phyloP scores from a whole-genome alignment of 2,797 vertebrate genomes.

The Synanceia verrucosa region DNA sequence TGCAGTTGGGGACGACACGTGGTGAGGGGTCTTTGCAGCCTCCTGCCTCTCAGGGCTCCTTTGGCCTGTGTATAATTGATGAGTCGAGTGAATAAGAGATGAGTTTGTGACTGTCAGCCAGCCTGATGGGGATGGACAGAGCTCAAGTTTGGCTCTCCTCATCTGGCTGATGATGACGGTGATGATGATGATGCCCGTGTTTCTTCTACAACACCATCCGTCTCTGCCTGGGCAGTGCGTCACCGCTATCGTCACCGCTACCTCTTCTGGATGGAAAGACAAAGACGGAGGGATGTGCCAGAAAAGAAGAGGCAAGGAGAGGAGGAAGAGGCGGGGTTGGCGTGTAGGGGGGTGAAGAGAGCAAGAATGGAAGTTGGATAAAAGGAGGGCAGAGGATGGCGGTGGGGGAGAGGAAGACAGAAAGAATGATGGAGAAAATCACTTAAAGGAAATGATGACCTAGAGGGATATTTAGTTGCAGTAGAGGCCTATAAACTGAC shows the following conservation, averaged over 20 bases:
- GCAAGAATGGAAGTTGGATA: slow-evolving; percentile 38
- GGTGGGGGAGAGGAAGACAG: slow-evolving; percentile 39
- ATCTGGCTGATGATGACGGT: slow-evolving; percentile 73
- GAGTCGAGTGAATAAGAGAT: slow-evolving; percentile 78
- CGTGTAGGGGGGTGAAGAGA: slow-evolving; percentile 10
- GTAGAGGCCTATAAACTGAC: background rate
- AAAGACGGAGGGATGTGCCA: slow-evolving; percentile 30
- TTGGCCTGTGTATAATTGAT: slow-evolving; percentile 82
- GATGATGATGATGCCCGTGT: slow-evolving; percentile 59
- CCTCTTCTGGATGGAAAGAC: slow-evolving; percentile 56
- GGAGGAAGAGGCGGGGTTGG: slow-evolving; percentile 1
- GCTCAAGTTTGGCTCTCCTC: slow-evolving; percentile 75
- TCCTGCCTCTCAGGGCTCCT: slow-evolving; percentile 78
- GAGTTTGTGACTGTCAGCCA: slow-evolving; percentile 77
- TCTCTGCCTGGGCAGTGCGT: slow-evolving; percentile 21
- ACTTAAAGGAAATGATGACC: slow-evolving; percentile 14
- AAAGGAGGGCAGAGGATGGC: slow-evolving; percentile 47
- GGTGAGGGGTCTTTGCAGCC: slow-evolving; percentile 47
- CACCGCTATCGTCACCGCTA: slow-evolving; percentile 38
- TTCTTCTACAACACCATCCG: slow-evolving; percentile 41
- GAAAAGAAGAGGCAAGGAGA: slow-evolving; percentile 4
- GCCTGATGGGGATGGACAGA: slow-evolving; percentile 75
- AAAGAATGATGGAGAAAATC: slow-evolving; percentile 27
- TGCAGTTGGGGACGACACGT: slow-evolving; percentile 33
- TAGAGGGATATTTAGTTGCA: background rate